Evolutionary conservation across 2,113 vertebrate genomes (phyloP).

Genomic region (Meles meles): DNA sequence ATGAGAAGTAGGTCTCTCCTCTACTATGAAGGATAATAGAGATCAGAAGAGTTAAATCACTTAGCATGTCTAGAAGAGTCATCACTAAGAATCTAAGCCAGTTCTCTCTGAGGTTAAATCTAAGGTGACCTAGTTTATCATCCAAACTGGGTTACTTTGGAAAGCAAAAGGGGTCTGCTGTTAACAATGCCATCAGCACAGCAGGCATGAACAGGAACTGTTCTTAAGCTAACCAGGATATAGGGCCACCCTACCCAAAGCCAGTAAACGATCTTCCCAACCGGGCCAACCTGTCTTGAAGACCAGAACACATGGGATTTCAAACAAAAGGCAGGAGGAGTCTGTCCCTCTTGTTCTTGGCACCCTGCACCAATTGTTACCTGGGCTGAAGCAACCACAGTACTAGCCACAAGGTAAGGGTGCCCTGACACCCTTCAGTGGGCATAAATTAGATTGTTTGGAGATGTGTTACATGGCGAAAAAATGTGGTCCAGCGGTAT

Average conservation of each 20-base stretch:
- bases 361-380: not conserved
- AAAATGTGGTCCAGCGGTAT: constrained; percentile 2
- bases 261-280: not conserved
- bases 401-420: not conserved
- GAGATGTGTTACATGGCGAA: not conserved
- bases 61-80: not conserved
- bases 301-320: not conserved
- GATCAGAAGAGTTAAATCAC: not conserved
- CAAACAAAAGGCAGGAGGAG: not conserved
- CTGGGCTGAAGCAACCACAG: not conserved
- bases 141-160: not conserved
- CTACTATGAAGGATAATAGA: not conserved
- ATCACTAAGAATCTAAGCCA: not conserved
- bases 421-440: not conserved
- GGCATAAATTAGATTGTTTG: not conserved
- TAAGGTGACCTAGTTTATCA: constrained; percentile 6
- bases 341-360: not conserved
- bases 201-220: not conserved
- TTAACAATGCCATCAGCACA: not conserved
- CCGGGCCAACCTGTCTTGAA: not conserved
- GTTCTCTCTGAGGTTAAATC: constrained; percentile 3
- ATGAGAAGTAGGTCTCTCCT: not conserved
- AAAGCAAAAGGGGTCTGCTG: not conserved
- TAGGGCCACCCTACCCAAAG: not conserved
- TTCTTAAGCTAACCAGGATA: not conserved